phyloP scores from a whole-genome alignment of 2,113 vertebrate genomes.

The Oostethus manadensis region DNA sequence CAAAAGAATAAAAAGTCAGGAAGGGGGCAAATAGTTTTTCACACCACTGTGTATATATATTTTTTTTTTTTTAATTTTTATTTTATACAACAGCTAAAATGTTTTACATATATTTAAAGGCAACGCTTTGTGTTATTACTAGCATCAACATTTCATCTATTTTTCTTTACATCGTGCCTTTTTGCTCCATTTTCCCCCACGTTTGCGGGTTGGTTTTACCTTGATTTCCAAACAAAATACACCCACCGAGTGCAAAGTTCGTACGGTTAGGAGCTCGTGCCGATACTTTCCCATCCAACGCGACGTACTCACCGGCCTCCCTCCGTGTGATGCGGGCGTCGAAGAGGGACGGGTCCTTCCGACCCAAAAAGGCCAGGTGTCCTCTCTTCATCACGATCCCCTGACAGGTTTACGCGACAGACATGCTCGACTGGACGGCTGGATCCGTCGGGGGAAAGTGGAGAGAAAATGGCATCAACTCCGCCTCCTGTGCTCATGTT shows the following conservation, averaged over 20 bases:
- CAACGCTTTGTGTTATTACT: no score
- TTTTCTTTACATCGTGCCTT: no score
- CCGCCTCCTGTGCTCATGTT: constrained; percentile 34
- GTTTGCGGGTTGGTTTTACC: no score
- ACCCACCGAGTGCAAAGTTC: constrained; percentile 43
- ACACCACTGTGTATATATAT: no score
- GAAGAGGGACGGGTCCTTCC: constrained; percentile 66
- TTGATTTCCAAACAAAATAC: no score
- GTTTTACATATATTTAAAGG: no score
- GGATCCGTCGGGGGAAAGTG: neutral
- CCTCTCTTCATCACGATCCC: constrained; percentile 62
- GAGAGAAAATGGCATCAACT: constrained; percentile 52
- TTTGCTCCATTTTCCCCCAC: no score
- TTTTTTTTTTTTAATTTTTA: no score
- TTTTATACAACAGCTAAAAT: no score
- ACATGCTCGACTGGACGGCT: neutral
- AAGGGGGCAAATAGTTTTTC: no score
- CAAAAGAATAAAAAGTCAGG: no score
- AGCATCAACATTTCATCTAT: no score
- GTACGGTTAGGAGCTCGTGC: neutral
- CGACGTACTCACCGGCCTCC: constrained; percentile 67
- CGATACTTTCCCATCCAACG: neutral
- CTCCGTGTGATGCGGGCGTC: constrained; percentile 61
- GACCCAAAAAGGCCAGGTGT: constrained; percentile 54
- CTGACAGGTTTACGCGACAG: neutral